Evolutionary conservation across 2,888 invertebrate species (phyloP), one percentile per base, ranked within the genome.

Genomic region (Tuberolachnus salignus): DNA sequence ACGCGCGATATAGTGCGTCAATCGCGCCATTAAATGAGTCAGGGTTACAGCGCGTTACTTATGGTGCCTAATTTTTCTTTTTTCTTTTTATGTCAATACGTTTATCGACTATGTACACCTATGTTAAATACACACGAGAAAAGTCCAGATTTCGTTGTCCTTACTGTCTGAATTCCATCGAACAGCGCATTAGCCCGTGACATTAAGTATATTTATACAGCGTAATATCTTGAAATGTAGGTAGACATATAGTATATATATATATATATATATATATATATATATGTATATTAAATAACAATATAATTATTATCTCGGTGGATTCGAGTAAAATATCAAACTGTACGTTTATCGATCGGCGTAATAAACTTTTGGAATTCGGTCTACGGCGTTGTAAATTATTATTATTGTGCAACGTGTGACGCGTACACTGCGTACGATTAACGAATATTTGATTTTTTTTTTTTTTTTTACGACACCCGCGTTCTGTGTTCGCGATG

Each of bases 21-120:
- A 51, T 72, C n/a, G n/a, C 49, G 59, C 49, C 34, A 34, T 49
- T 26, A 72, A 72, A 61, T 21, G 49, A 72, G 61, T 51, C 51
- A 19, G 16, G 26, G 34, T 51, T n/a, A n/a, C n/a, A n/a, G 51
- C 19, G n/a, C n/a, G n/a, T 51, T 26, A 26, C 23, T 14, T n/a
- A 16, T 49, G n/a, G 46, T 72, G 23, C 26, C 59, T 59, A 49
- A 46, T 61, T 49, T 9, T n/a, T n/a, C n/a, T n/a, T n/a, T n/a
- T n/a, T n/a, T n/a, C n/a, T n/a, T n/a, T 61, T 66, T 66, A 59
- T 59, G 13, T 49, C 23, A 44, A 57, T 72, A n/a, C n/a, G 49
- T 49, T 49, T 49, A 61, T 19, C 3, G 61, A 19, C 19, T 14
- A n/a, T n/a, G n/a, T n/a, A n/a, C n/a, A n/a, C n/a, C n/a, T n/a